Conservation (phyloP, 2,797 vertebrate genomes). For the Octomys mimax region DNA sequence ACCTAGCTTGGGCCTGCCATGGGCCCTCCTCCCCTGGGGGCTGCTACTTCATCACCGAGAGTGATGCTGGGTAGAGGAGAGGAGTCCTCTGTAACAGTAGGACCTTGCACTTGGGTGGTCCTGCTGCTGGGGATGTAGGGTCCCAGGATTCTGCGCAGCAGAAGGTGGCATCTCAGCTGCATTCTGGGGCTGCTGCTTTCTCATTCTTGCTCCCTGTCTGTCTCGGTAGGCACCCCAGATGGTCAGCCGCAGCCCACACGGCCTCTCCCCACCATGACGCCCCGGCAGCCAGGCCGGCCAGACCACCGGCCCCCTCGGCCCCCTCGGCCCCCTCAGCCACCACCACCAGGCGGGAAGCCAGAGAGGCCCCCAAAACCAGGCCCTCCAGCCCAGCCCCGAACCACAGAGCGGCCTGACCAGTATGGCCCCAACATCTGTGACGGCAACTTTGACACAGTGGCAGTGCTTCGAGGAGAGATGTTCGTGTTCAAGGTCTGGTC, state of each 20-base stretch:
- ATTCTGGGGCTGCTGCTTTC: not conserved
- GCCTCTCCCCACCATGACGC: conserved; percentile 93
- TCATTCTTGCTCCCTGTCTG: fast-evolving
- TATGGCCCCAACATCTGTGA: conserved; percentile 97
- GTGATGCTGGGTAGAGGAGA: not conserved
- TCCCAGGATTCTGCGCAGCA: not conserved
- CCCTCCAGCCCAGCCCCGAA: conserved; percentile 91
- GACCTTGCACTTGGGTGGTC: not conserved
- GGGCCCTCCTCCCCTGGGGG: fast-evolving
- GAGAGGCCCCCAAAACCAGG: conserved; percentile 90
- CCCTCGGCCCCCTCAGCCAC: conserved; percentile 87
- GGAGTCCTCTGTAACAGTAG: not conserved
- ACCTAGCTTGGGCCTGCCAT: not conserved
- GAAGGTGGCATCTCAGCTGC: not conserved
- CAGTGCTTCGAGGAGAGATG: conserved; percentile 97
- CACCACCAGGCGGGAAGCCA: conserved; percentile 87
- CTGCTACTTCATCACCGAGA: not conserved
- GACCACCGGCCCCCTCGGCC: conserved; percentile 89
- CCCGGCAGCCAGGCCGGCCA: conserved; percentile 91
- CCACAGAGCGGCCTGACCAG: conserved; percentile 94
- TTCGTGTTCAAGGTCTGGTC: conserved; percentile 97
- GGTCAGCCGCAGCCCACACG: conserved; percentile 91
- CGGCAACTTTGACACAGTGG: conserved; percentile 97
- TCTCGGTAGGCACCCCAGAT: conserved; percentile 90
- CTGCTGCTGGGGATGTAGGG: not conserved